Conservation (phyloP, 2,113 vertebrate species). For the Varanus salvator region DNA sequence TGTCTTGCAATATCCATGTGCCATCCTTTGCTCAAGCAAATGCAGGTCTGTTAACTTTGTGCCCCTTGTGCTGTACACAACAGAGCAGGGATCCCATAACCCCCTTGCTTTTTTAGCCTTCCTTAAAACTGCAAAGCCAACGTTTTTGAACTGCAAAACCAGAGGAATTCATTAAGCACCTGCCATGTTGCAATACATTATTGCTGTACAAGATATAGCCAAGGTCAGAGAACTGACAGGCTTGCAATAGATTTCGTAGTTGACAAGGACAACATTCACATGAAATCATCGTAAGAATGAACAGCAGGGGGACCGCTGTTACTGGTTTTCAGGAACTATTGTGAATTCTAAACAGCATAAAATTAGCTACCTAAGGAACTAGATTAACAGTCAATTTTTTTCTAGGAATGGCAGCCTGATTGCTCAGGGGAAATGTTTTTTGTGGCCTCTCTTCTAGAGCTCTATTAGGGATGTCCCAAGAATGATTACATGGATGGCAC, state of each 20-base stretch:
- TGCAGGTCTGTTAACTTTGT: not conserved
- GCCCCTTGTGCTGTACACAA: not conserved
- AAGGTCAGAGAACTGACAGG: not conserved
- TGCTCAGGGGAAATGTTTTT: not conserved
- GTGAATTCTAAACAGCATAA: slow-evolving; percentile 22
- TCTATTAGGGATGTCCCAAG: not conserved
- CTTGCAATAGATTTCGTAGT: not conserved
- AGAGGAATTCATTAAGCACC: not conserved
- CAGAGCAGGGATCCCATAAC: not conserved
- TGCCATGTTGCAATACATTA: not conserved
- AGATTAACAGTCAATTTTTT: not conserved
- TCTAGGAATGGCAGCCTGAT: not conserved
- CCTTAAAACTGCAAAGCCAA: not conserved
- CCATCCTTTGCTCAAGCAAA: slow-evolving; percentile 40
- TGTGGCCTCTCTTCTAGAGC: not conserved
- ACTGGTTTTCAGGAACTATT: slow-evolving; percentile 40
- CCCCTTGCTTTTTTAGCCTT: not conserved
- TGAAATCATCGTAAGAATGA: slow-evolving; percentile 41
- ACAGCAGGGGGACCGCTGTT: slow-evolving; percentile 24
- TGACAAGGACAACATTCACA: slow-evolving; percentile 27
- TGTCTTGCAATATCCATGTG: slow-evolving; percentile 3
- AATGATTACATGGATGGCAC: not conserved
- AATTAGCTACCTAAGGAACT: not conserved
- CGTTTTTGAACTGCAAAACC: not conserved
- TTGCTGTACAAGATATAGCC: not conserved